Base-by-base conservation (phyloP, 92 coral and sea anemone genomes). In the Ricordea florida region DNA sequence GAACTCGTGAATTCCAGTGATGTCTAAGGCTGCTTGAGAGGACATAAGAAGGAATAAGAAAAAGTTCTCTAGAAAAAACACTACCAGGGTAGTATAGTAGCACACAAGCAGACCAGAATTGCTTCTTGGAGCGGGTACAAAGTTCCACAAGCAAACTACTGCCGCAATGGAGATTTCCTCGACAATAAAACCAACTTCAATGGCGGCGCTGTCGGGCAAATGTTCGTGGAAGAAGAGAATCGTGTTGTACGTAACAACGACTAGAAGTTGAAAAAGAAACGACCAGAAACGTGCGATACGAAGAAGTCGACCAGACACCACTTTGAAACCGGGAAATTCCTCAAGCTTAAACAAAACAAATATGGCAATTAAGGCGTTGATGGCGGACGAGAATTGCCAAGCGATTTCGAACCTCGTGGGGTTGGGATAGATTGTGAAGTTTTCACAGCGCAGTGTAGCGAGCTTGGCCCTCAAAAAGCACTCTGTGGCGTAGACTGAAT, bases 241-340 rank as follows among this genome's bases (percentile, higher is more conserved):
- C 7, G 78, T 20, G 33, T 90, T 90, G 45, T 81, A 90, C 20
- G 75, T 61, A 3, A 90, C 66, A 0, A 90, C 96, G 13, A 90
- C 91, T 38, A 83, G 25, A 22, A 90, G 69, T 38, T 90, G 96
- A 30, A 83, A 81, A 9, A 83, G 57, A 31, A 90, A 79, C n/a
- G 96, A 90, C 96, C 96, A 90, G 74, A 90, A 90, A 2, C 96
- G 76, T 31, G 96, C 96, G 25, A 81, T 69, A 0, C 86, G 89
- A 31, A 82, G 25, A 0, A 90, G 85, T 31, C 76, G 79, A 4
- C 28, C 21, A 15, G 32, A 28, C 16, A 83, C 81, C 6, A 87
- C 76, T 11, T 30, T 26, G 46, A 82, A 68, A 16, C 96, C 96
- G 10, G 96, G 92, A 74, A 90, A 90, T 63, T 82, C 83, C 8